Conservation (phyloP, 2,888 invertebrate species). For the Pseudolycoriella hygida region DNA sequence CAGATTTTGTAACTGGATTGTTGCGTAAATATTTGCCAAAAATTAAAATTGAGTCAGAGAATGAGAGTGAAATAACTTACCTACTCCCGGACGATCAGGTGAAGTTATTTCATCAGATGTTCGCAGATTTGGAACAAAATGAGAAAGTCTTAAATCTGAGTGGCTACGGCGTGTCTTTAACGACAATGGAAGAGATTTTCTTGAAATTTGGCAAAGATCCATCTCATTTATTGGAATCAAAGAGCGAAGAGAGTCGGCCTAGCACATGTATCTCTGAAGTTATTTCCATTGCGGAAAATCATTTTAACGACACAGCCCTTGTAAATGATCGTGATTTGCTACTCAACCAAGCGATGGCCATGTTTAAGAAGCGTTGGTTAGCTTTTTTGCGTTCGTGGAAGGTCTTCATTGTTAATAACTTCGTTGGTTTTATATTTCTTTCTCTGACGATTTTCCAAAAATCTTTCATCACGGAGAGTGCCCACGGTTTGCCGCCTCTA, state of each 20-base stretch:
- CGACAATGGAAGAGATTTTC: constrained; percentile 76
- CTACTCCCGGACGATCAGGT: constrained; percentile 41
- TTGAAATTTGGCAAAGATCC: constrained; percentile 31
- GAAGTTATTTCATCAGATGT: constrained; percentile 41
- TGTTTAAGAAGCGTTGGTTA: not conserved
- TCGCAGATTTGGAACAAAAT: constrained; percentile 43
- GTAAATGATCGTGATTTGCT: not conserved
- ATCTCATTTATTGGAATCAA: too few relatives aligned
- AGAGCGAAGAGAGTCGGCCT: too few relatives aligned
- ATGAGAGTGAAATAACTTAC: constrained; percentile 53
- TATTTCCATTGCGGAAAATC: too few relatives aligned
- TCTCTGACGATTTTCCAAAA: not conserved
- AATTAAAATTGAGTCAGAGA: constrained; percentile 41
- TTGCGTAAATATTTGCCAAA: constrained; percentile 41
- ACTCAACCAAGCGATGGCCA: not conserved
- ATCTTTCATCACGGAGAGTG: constrained; percentile 8
- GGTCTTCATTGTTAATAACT: not conserved
- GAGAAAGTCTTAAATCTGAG: constrained; percentile 39
- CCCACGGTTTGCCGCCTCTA: constrained; percentile 34
- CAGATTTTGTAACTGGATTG: constrained; percentile 32
- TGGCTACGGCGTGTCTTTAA: constrained; percentile 64
- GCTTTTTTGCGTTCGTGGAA: not conserved
- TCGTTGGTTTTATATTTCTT: not conserved
- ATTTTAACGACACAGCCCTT: too few relatives aligned
- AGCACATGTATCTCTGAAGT: too few relatives aligned